phyloP scores from a whole-genome alignment of 2,797 vertebrate genomes.

The Melanotaenia nigrans region DNA sequence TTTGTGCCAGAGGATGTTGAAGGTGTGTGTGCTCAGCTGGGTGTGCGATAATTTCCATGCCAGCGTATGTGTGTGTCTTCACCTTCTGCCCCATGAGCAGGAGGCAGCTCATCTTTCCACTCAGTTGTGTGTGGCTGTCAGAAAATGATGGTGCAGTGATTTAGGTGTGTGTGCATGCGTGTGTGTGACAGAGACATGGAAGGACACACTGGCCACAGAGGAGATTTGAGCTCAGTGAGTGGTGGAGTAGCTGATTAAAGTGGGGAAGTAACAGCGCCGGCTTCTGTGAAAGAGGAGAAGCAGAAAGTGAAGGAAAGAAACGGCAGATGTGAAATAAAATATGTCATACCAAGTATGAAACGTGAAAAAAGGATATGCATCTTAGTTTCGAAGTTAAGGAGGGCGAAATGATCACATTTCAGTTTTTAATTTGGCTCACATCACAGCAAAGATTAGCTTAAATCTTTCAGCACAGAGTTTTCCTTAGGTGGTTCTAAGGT shows the following conservation, averaged over 20 bases:
- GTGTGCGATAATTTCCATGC: constrained; percentile 15
- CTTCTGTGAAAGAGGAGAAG: constrained; percentile 25
- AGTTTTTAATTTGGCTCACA: neutral
- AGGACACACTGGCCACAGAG: constrained; percentile 61
- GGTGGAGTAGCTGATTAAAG: constrained; percentile 66
- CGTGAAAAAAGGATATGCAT: neutral
- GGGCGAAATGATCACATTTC: neutral
- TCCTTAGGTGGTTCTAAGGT: neutral
- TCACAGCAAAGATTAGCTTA: neutral
- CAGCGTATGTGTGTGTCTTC: constrained; percentile 31
- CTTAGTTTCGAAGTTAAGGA: neutral
- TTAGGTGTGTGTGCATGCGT: constrained; percentile 18
- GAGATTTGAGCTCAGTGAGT: constrained; percentile 56
- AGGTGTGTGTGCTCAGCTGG: constrained; percentile 21
- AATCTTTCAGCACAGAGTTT: neutral
- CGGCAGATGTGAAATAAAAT: constrained; percentile 22
- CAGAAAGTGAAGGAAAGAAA: constrained; percentile 11
- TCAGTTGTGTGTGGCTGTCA: constrained; percentile 66
- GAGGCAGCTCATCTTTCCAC: constrained; percentile 63
- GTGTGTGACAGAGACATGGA: constrained; percentile 20
- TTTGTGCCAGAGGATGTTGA: constrained; percentile 57
- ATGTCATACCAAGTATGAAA: neutral
- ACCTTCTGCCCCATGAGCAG: constrained; percentile 37
- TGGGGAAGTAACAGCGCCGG: constrained; percentile 25
- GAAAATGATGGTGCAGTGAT: constrained; percentile 37